These are phyloP conservation scores for Nyctereutes procyonoides DNA, from an alignment of 2,113 vertebrate species.

Conservation along the genomic window DNA sequence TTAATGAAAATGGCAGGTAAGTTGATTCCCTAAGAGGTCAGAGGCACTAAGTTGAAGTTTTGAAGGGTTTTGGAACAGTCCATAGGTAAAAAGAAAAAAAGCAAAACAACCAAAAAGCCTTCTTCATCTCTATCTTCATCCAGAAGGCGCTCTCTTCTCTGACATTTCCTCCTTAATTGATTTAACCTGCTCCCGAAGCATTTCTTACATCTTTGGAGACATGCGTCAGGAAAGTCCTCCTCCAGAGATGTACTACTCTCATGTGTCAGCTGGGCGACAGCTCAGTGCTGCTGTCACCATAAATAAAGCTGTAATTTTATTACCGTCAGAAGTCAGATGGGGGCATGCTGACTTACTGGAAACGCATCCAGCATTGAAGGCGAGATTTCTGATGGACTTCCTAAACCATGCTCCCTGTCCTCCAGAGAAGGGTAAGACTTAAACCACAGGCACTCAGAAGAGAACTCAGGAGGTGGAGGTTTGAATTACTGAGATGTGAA, in stretches of 20 bases:
- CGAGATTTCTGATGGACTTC: slow-evolving; percentile 17
- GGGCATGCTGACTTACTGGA: slow-evolving; percentile 40
- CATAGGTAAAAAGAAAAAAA: background rate
- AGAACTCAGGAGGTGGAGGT: too few species aligned
- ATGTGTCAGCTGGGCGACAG: slow-evolving; percentile 38
- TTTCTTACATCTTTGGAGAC: background rate
- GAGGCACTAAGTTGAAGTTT: background rate
- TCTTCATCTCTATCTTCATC: background rate
- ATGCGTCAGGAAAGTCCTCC: background rate
- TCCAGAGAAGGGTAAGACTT: fast-evolving
- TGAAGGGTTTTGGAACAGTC: background rate
- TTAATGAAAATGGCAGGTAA: background rate
- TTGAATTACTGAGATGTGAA: background rate
- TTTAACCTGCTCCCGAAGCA: background rate
- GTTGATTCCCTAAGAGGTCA: background rate
- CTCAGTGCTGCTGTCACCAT: slow-evolving; percentile 34
- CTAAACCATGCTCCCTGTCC: background rate
- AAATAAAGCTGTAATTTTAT: slow-evolving; percentile 58
- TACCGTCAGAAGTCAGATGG: slow-evolving; percentile 6
- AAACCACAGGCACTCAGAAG: fast-evolving
- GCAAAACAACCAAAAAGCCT: fast-evolving
- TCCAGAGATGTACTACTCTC: background rate
- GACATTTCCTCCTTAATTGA: background rate
- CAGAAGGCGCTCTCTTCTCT: background rate
- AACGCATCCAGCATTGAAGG: background rate